phyloP scores from a whole-genome alignment of 2,888 invertebrate species.

The Euzophera pinguis region DNA sequence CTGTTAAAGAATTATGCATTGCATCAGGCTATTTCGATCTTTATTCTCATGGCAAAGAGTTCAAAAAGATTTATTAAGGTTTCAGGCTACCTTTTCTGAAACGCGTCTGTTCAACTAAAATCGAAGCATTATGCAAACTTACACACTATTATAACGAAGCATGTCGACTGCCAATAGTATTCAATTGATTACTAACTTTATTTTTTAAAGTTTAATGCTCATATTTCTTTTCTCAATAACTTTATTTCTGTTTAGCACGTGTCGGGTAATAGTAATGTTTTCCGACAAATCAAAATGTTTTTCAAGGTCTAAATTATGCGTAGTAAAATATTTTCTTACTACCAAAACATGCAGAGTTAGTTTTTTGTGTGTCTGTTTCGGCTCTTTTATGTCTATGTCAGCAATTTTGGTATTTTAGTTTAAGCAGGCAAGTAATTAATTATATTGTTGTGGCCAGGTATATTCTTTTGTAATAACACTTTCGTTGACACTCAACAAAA shows the following conservation, averaged over 20 bases:
- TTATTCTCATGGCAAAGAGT: slow-evolving; percentile 11
- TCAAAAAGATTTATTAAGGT: slow-evolving; percentile 3
- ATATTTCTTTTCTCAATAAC: not conserved
- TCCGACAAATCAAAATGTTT: slow-evolving; percentile 8
- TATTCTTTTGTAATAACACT: too few species aligned
- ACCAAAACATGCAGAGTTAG: too few species aligned
- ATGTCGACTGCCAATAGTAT: slow-evolving; percentile 11
- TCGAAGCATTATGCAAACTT: slow-evolving; percentile 16
- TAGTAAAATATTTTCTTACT: not conserved
- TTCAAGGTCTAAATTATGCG: slow-evolving; percentile 5
- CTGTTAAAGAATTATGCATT: slow-evolving; percentile 20
- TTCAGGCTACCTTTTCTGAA: slow-evolving; percentile 11
- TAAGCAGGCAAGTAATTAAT: too few species aligned
- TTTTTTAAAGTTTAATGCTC: slow-evolving; percentile 7
- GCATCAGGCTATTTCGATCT: slow-evolving; percentile 14
- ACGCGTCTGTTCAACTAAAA: slow-evolving; percentile 16
- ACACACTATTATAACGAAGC: slow-evolving; percentile 17
- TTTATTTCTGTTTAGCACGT: slow-evolving; percentile 1
- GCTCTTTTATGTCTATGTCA: too few species aligned
- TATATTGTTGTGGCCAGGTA: too few species aligned
- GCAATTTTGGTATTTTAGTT: too few species aligned
- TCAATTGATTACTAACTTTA: slow-evolving; percentile 18
- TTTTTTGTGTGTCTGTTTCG: too few species aligned
- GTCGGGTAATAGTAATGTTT: slow-evolving; percentile 4
- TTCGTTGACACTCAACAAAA: too few species aligned